Evolutionary conservation across 1,140 invertebrate genomes (phyloP).

Genomic region (Steinernema khuongi): DNA sequence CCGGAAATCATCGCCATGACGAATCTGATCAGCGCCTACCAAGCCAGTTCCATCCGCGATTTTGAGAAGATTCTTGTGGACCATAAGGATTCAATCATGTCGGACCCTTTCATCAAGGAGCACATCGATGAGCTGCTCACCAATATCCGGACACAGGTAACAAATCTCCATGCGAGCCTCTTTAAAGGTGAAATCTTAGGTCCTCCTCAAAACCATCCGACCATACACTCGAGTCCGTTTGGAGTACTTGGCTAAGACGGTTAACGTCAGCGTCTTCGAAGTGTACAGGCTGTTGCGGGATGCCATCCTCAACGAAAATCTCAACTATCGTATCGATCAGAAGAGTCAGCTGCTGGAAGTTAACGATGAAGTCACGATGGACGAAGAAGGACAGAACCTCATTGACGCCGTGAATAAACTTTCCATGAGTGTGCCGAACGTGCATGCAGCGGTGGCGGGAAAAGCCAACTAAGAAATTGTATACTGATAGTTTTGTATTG

Average conservation of each 20-base stretch:
- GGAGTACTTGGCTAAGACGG: constrained; percentile 91
- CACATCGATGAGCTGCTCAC: constrained; percentile 95
- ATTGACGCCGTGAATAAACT: not conserved
- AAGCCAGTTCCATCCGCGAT: constrained; percentile 88
- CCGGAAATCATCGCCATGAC: constrained; percentile 99
- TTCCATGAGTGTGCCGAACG: not conserved
- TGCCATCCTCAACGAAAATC: constrained; percentile 78
- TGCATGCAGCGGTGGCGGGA: not conserved
- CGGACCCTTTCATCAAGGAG: constrained; percentile 96
- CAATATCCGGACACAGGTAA: constrained; percentile 87
- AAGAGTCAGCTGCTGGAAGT: constrained; percentile 18
- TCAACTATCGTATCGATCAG: constrained; percentile 21
- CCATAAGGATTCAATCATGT: constrained; percentile 95
- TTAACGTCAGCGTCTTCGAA: constrained; percentile 91
- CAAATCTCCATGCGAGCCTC: too few species aligned
- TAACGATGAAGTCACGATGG: not conserved
- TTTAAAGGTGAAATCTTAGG: constrained; percentile 60
- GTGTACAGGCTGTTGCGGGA: constrained; percentile 96
- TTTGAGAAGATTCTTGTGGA: constrained; percentile 93
- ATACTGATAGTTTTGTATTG: not conserved
- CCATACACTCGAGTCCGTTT: constrained; percentile 97
- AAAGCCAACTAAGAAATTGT: not conserved
- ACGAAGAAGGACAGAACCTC: not conserved
- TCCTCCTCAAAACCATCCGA: constrained; percentile 91
- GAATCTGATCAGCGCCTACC: constrained; percentile 91